Base-by-base conservation (phyloP, 2,113 vertebrate genomes). In the Sorex fumeus region DNA sequence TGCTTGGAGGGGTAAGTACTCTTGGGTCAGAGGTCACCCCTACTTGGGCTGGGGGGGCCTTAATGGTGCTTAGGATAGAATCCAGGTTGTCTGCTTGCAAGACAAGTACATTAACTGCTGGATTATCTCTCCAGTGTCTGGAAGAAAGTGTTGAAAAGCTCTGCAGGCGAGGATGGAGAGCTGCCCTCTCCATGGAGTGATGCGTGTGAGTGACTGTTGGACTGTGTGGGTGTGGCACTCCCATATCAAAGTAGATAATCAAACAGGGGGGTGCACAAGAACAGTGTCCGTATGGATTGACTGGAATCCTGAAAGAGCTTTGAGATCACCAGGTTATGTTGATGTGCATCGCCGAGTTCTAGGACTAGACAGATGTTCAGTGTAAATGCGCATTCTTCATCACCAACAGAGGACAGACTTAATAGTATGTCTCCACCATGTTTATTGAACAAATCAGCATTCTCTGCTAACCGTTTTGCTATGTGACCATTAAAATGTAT, bases 361-460 rank as follows among this genome's bases (percentile, higher is more conserved):
- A 6, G 40, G 71, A 57, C 62, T n/a, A 12, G n/a, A 64, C 6
- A n/a, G 32, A 27, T 77, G 30, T 12, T 60, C 16, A 74, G 9
- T 75, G 25, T 81, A 64, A 92, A 76, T 5, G 2, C 19, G 16
- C 25, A 34, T 77, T 62, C 3, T 91, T 71, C 40, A 50, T 64
- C 78, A 36, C 27, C 43, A 57, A 30, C 34, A 87, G 70, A 60
- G 15, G 57, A 60, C 57, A 21, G 45, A 72, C 71, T 87, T 86
- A 77, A 62, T 64, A 43, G 43, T 53, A 45, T 36, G n/a, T 82
- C 40, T 90, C 62, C 34, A n/a, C 53, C 86, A 21, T 83, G 43
- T 34, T 71, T 71, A 36, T 66, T 57, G 70, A 15, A 15, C 87
- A 77, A 82, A 30, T 81, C 25, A 92, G 32, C 70, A 76, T 92